Evolutionary conservation across 1,140 invertebrate genomes (phyloP), one percentile per base, ranked within the genome.

Genomic region (Heliconius eleuchia): DNA sequence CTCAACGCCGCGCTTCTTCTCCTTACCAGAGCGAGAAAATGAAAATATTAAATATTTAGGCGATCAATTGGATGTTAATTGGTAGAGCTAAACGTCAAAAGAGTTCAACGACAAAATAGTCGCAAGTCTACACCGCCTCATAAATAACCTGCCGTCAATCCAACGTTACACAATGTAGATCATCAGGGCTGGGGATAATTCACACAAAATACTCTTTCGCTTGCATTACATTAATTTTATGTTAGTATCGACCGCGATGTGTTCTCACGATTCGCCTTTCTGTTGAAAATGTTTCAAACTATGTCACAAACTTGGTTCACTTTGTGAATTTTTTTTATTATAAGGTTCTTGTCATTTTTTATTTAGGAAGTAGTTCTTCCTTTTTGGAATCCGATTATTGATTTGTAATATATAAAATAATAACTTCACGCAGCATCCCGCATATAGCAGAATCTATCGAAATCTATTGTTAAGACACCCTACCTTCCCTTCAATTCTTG

Each of bases 101-200:
- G 16, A 71, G 1, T 39, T 71, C 11, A 19, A 37, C 34, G 71
- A 71, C 71, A 23, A 71, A 71, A 71, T 13, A 50, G 18, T 78
- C 77, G 80, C 71, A 81, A 76, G 70, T 73, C 73, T 73, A 16
- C 71, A 19, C n/a, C 23, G 6, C 19, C 11, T 30, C 50, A 78
- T 80, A 78, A 77, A 75, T 52, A 77, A 74, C 27, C 3, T 73
- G 46, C 78, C 39, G 39, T 50, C 78, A 66, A 77, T 82, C 76
- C 74, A 46, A 42, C 76, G 18, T 77, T 77, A 76, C 81, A 82
- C 81, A 82, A 82, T 82, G 55, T 80, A 76, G 81, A 82, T 80
- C 81, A 82, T 82, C 81, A 77, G 81, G 76, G 46, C 77, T 71
- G 57, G 39, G 46, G 70, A 73, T 80, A 82, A 73, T 79, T 75